Conservation (phyloP, 2,888 invertebrate species). For the Agrypnus murinus region DNA sequence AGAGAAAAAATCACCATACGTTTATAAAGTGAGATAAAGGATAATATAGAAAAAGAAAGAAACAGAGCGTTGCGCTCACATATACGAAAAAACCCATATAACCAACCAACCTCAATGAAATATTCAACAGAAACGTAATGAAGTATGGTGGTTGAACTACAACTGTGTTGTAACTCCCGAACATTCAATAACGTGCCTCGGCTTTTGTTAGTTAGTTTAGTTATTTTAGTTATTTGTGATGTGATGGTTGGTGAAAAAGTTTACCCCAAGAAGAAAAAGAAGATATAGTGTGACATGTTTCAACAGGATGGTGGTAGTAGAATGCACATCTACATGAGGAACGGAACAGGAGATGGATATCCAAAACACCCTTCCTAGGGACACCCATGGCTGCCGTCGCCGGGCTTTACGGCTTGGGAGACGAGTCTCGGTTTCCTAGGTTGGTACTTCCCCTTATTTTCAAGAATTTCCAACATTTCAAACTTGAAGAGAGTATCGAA, state of each 20-base stretch:
- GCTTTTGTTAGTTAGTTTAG: slow-evolving; percentile 32
- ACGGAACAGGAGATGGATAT: slow-evolving; percentile 34
- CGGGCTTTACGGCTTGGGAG: slow-evolving; percentile 86
- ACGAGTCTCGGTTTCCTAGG: slow-evolving; percentile 77
- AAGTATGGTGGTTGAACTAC: slow-evolving; percentile 32
- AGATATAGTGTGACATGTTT: slow-evolving; percentile 29
- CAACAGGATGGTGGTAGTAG: slow-evolving; percentile 30
- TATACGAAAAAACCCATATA: slow-evolving; percentile 15
- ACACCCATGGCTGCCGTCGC: slow-evolving; percentile 84
- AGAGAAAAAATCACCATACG: slow-evolving; percentile 1
- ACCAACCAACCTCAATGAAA: slow-evolving; percentile 25
- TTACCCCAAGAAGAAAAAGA: no score
- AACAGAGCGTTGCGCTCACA: not conserved
- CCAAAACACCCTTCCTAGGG: slow-evolving; percentile 34
- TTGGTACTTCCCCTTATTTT: slow-evolving; percentile 46
- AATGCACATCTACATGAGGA: slow-evolving; percentile 29
- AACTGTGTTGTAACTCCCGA: slow-evolving; percentile 26
- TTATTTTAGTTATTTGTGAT: slow-evolving; percentile 30
- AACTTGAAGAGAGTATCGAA: no score
- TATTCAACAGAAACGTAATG: slow-evolving; percentile 38
- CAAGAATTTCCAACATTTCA: not conserved
- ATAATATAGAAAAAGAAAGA: no score
- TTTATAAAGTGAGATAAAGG: not conserved
- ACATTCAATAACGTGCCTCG: slow-evolving; percentile 35
- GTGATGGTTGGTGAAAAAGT: slow-evolving; percentile 44